Percentiles rank a stretch among this genome's conserved stretches.
phyloP scores from a whole-genome alignment of 2,113 vertebrate genomes.

The Muntiacus muntjak region DNA sequence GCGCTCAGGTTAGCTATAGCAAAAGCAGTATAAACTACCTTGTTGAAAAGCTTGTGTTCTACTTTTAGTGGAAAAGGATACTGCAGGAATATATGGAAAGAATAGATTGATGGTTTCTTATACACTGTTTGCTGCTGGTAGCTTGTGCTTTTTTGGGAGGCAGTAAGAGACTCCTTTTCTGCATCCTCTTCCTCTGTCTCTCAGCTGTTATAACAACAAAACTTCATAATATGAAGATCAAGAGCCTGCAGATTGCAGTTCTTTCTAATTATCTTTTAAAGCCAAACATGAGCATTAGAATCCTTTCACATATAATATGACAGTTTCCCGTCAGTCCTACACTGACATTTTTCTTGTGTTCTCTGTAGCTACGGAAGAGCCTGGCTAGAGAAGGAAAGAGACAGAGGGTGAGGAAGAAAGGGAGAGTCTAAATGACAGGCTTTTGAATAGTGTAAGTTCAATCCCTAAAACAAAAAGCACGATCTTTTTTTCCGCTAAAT shows the following conservation, averaged over 20 bases:
- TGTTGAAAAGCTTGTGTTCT: conserved; percentile 27
- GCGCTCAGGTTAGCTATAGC: conserved; percentile 40
- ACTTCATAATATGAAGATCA: conserved; percentile 59
- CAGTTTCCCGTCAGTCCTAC: conserved; percentile 78
- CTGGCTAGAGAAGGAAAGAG: conserved; percentile 77
- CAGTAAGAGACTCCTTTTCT: neutral
- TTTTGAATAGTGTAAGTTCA: conserved; percentile 86
- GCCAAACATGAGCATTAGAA: conserved; percentile 75
- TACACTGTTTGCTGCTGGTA: neutral
- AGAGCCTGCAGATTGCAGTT: conserved; percentile 67
- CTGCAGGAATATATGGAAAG: conserved; percentile 49
- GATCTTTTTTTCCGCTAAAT: conserved; percentile 83
- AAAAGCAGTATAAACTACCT: conserved; percentile 9
- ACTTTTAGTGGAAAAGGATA: conserved; percentile 37
- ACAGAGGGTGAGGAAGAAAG: conserved; percentile 80
- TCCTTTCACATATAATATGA: conserved; percentile 68
- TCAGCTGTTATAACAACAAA: conserved; percentile 72
- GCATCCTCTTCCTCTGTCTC: conserved; percentile 10
- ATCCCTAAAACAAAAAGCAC: conserved; percentile 89
- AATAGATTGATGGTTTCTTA: conserved; percentile 61
- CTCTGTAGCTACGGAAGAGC: conserved; percentile 72
- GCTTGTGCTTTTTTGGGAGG: neutral
- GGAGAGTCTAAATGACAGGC: conserved; percentile 80
- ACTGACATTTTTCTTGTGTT: conserved; percentile 79
- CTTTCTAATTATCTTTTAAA: conserved; percentile 79